A percentile compares a stretch with the other conserved stretches of the same genome.
Evolutionary conservation across 2,888 invertebrate species (phyloP).

Genomic region (Trisateles emortualis): DNA sequence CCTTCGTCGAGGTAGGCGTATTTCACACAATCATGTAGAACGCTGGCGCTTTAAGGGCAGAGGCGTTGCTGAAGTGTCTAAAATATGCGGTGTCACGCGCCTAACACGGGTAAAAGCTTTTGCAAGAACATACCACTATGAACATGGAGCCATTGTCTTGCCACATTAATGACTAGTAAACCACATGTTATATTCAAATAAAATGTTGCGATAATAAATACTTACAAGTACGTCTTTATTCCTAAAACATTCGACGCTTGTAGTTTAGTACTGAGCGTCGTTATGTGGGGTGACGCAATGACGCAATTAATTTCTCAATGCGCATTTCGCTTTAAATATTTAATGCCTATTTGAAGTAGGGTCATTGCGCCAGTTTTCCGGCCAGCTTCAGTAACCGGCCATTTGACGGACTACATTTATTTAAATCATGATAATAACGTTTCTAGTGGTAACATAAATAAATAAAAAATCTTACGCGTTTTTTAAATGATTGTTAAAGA

Average conservation of each 20-base stretch:
- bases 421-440: too few species aligned
- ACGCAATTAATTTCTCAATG: conserved; percentile 12
- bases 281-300: conserved; percentile 27
- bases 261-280: conserved; percentile 12
- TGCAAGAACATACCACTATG: conserved; percentile 28
- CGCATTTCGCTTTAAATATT: conserved; percentile 11
- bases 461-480: too few species aligned
- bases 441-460: too few species aligned
- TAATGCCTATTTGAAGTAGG: background rate
- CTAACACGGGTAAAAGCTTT: conserved; percentile 36
- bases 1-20: conserved; percentile 30
- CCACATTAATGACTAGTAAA: conserved; percentile 27
- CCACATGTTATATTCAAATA: conserved; percentile 29
- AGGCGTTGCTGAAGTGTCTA: conserved; percentile 39
- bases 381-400: too few species aligned
- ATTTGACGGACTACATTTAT: too few species aligned
- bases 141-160: conserved; percentile 34
- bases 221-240: conserved; percentile 38
- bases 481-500: too few species aligned
- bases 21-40: conserved; percentile 9
- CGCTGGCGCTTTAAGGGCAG: conserved; percentile 38
- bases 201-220: conserved; percentile 32
- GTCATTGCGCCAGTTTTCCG: too few species aligned
- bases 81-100: conserved; percentile 52
- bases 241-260: conserved; percentile 23